Base-by-base conservation (phyloP, 2,113 vertebrate species). In the Xyliphius kryptos region DNA sequence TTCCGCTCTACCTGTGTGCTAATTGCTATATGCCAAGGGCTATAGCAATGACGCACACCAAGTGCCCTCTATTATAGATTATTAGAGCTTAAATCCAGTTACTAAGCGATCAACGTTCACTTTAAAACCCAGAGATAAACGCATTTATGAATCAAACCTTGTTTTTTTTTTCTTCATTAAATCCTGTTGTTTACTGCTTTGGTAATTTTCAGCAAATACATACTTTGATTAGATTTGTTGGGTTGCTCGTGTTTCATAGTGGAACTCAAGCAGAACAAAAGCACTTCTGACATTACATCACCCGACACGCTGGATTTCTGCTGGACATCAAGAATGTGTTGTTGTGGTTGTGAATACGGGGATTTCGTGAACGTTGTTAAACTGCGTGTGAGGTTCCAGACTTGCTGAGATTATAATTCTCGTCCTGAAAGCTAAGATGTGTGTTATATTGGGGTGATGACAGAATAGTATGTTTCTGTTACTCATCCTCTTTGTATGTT, bases 301-400 rank as follows among this genome's bases (percentile, higher is more conserved):
- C 14, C 43, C 6, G 6, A 46, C n/a, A n/a, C 14, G 13, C 14
- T n/a, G 43, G 5, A 15, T 19, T 38, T 16, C 9, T 22, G 6
- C 17, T 44, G 1, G 19, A 36, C 10, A 7, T n/a, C n/a, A n/a
- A n/a, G n/a, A n/a, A n/a, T n/a, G 26, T 8, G 12, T 13, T 5
- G 9, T 32, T 47, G 14, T 44, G 10, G 56, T 9, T 13, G n/a
- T 10, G 14, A 46, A 58, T 5, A 46, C 10, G 36, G 43, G 8
- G 9, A 32, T 47, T 59, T 59, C 14, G 26, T 59, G n/a, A 32
- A 59, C 44, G 6, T 26, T 9, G 20, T n/a, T n/a, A 46, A 22
- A 57, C 5, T 50, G 36, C 19, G 17, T 26, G 10, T 22, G 50
- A 66, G 50, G 10, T 59, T 16, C 15, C 16, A 11, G 0, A 11